These are phyloP conservation scores for Crocidura indochinensis DNA, from an alignment of 2,797 vertebrate species.

Conservation along the genomic window DNA sequence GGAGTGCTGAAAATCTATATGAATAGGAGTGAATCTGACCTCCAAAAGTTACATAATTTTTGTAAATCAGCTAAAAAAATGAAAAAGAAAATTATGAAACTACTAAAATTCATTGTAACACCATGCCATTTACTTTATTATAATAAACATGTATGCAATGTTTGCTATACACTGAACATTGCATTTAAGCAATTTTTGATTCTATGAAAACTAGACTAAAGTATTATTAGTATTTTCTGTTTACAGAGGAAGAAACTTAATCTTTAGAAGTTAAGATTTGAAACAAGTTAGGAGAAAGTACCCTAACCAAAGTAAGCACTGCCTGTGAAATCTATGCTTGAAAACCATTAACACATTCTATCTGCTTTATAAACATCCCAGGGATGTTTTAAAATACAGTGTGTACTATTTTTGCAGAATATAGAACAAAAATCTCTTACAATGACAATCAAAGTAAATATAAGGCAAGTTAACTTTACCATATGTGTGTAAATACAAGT, in stretches of 20 bases:
- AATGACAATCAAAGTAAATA: background rate
- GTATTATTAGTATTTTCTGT: background rate
- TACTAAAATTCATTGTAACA: background rate
- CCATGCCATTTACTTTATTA: background rate
- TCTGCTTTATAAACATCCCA: no score
- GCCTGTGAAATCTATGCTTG: background rate
- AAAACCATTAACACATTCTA: background rate
- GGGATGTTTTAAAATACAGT: background rate
- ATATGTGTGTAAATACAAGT: background rate
- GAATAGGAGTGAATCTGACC: no score
- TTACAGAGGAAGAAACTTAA: background rate
- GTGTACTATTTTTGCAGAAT: conserved; percentile 43
- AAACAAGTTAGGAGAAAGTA: background rate
- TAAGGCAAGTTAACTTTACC: background rate
- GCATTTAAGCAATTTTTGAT: background rate
- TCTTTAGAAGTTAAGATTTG: no score
- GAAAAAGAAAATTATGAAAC: no score
- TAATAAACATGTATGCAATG: background rate
- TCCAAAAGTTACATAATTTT: background rate
- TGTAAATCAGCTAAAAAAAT: background rate
- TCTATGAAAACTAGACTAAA: background rate
- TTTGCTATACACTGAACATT: background rate
- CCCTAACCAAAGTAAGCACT: background rate
- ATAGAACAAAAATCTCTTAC: conserved; percentile 3
- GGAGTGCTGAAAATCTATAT: no score